Conservation (phyloP, 1,140 invertebrate genomes). For the Hylyphantes graminicola region DNA sequence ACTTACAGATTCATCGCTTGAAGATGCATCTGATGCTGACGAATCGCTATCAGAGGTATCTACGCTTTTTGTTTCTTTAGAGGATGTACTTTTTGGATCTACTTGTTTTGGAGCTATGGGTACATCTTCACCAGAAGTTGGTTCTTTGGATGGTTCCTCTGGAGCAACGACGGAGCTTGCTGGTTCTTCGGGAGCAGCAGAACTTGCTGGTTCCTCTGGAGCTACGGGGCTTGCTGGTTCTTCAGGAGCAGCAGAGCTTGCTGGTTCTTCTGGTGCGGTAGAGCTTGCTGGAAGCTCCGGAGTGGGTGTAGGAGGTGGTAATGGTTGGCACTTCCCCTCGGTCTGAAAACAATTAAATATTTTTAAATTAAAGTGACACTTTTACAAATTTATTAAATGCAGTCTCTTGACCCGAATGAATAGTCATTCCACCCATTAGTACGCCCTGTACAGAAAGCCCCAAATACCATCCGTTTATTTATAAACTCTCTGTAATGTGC, state of each 20-base stretch:
- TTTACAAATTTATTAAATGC: too few relatives aligned
- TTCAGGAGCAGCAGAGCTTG: too few relatives aligned
- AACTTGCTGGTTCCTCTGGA: slow-evolving; percentile 6
- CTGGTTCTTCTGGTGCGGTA: too few relatives aligned
- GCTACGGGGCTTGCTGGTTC: too few relatives aligned
- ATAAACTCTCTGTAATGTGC: too few relatives aligned
- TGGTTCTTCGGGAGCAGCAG: not conserved
- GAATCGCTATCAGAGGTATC: not conserved
- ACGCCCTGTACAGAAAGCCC: too few relatives aligned
- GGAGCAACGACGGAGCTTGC: not conserved
- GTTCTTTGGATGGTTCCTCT: slow-evolving; percentile 9
- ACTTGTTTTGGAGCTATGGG: not conserved
- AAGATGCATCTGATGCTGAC: not conserved
- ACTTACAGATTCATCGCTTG: not conserved
- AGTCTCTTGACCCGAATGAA: too few relatives aligned
- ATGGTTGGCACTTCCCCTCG: slow-evolving; percentile 1
- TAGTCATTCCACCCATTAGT: too few relatives aligned
- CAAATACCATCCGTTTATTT: too few relatives aligned
- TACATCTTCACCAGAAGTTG: not conserved
- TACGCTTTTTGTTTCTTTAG: not conserved
- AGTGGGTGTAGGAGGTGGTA: slow-evolving; percentile 19
- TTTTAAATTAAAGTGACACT: too few relatives aligned
- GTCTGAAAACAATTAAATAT: not conserved
- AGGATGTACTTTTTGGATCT: not conserved
- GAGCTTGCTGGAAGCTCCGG: slow-evolving; percentile 1